Evolutionary conservation across 2,888 invertebrate genomes (phyloP).

Genomic region (Coelogynopora nodosa): DNA sequence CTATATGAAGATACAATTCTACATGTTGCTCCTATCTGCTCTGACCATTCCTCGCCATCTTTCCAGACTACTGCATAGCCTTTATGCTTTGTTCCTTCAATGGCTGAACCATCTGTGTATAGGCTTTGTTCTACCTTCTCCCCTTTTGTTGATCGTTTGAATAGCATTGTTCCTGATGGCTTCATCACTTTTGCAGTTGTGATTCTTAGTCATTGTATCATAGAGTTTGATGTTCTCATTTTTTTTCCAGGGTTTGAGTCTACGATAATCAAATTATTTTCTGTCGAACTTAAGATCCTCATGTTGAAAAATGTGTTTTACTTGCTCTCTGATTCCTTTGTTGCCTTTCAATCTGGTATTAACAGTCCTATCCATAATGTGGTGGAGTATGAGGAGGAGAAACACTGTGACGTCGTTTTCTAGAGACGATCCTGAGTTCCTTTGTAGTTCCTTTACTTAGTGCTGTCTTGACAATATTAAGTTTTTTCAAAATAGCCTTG

Average conservation of each 20-base stretch:
- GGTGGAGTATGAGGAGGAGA: no score
- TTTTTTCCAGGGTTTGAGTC: neutral
- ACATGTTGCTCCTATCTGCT: neutral
- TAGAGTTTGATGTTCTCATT: neutral
- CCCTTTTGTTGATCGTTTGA: neutral
- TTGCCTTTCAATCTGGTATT: neutral
- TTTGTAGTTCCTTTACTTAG: no score
- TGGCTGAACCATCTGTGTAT: neutral
- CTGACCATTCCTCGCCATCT: neutral
- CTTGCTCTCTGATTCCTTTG: neutral
- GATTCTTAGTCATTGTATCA: neutral
- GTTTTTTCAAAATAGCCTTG: no score
- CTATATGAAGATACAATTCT: neutral
- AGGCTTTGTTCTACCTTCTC: neutral
- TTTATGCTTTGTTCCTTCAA: neutral
- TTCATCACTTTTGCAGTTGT: neutral
- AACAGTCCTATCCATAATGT: neutral
- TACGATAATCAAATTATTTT: neutral
- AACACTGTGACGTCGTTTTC: no score
- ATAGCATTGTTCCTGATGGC: neutral
- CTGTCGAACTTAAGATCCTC: neutral
- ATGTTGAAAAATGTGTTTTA: neutral
- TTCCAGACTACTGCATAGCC: neutral
- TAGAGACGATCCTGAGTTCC: no score
- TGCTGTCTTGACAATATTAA: no score